A percentile compares a stretch with the other conserved stretches of the same genome.
phyloP scores from a whole-genome alignment of 1,140 invertebrate species.

The Ostrea denselamellosa region DNA sequence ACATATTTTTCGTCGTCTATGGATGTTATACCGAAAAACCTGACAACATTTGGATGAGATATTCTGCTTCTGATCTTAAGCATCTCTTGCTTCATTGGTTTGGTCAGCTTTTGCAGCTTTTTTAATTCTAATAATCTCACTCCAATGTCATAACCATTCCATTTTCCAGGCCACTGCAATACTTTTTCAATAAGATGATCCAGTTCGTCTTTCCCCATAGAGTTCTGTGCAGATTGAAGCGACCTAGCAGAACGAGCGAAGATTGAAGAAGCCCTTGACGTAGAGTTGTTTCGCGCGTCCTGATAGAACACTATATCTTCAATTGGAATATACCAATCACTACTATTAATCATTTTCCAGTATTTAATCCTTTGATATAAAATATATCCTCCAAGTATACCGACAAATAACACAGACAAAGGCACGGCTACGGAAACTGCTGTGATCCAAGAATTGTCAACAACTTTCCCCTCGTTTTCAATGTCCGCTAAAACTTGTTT shows the following conservation, averaged over 20 bases:
- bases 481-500: slow-evolving; percentile 60
- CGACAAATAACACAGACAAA: slow-evolving; percentile 48
- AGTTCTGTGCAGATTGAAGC: slow-evolving; percentile 13
- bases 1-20: slow-evolving; percentile 63
- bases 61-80: slow-evolving; percentile 66
- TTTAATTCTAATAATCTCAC: slow-evolving; percentile 50
- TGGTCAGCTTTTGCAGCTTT: slow-evolving; percentile 45
- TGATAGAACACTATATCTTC: slow-evolving; percentile 71
- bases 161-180: slow-evolving; percentile 73
- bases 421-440: slow-evolving; percentile 57
- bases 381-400: slow-evolving; percentile 47
- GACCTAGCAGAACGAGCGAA: neutral
- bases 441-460: slow-evolving; percentile 60
- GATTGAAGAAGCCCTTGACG: neutral
- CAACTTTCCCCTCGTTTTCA: slow-evolving; percentile 50
- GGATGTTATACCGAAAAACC: slow-evolving; percentile 73
- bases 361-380: slow-evolving; percentile 55
- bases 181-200: slow-evolving; percentile 57
- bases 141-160: slow-evolving; percentile 61
- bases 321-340: slow-evolving; percentile 71
- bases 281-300: slow-evolving; percentile 46
- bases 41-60: slow-evolving; percentile 66
- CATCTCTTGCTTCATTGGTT: slow-evolving; percentile 63
- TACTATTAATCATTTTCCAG: slow-evolving; percentile 64
- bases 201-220: neutral